Conservation (phyloP, 1,140 invertebrate genomes). For the Bilobella aurantiaca region DNA sequence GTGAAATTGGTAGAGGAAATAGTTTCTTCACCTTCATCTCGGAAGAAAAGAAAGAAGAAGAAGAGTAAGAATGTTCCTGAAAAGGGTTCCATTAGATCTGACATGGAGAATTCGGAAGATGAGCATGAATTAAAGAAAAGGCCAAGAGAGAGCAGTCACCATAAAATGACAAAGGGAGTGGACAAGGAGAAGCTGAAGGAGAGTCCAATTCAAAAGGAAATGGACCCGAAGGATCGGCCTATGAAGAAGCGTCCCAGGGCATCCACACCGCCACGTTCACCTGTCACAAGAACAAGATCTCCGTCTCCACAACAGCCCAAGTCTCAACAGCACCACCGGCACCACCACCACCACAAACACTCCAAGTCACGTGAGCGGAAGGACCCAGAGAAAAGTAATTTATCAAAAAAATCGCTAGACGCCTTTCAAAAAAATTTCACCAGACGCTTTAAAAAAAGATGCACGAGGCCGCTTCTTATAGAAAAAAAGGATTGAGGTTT, state of each 20-base stretch:
- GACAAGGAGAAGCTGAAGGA: constrained; percentile 6
- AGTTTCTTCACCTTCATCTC: not conserved
- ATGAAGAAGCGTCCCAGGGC: not conserved
- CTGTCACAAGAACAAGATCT: not conserved
- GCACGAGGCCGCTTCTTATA: too few species aligned
- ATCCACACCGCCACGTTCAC: not conserved
- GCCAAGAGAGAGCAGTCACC: not conserved
- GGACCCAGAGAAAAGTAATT: constrained; percentile 42
- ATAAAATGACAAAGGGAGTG: not conserved
- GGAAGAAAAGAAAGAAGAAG: not conserved
- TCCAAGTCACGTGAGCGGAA: constrained; percentile 42
- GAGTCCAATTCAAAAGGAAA: constrained; percentile 12
- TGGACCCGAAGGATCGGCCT: constrained; percentile 4
- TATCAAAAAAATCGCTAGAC: not conserved
- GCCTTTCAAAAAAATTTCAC: too few species aligned
- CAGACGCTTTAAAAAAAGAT: too few species aligned
- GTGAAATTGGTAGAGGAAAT: not conserved
- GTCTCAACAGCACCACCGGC: constrained; percentile 33
- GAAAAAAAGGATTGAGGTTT: too few species aligned
- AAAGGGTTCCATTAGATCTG: not conserved
- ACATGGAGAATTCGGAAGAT: not conserved
- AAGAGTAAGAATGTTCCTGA: not conserved
- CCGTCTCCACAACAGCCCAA: constrained; percentile 15
- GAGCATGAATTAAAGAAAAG: not conserved
- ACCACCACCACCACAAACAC: constrained; percentile 36